These are phyloP conservation scores for Rostratula benghalensis DNA, from an alignment of 2,113 vertebrate species.

Conservation along the genomic window DNA sequence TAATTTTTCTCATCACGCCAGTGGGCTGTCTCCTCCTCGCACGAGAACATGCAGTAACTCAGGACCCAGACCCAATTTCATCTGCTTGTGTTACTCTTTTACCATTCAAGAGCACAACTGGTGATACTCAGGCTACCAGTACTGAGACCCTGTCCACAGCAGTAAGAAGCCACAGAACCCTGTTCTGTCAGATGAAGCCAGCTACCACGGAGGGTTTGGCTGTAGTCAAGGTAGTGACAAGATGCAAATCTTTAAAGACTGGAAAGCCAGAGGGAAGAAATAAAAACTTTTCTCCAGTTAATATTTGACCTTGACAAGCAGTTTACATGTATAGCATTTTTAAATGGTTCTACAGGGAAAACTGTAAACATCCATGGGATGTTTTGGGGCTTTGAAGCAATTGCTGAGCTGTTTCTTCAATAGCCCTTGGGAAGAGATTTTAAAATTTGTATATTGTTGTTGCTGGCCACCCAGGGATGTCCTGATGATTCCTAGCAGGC, in stretches of 20 bases:
- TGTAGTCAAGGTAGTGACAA: neutral
- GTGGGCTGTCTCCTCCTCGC: neutral
- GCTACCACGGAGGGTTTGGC: neutral
- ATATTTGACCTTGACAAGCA: neutral
- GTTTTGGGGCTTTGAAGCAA: neutral
- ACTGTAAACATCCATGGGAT: neutral
- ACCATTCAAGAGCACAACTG: neutral
- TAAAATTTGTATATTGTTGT: neutral
- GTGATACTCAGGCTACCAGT: neutral
- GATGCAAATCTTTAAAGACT: neutral
- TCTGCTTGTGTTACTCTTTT: neutral
- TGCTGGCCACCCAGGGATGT: neutral
- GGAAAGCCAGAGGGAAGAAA: neutral
- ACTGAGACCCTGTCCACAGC: neutral
- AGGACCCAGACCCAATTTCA: neutral
- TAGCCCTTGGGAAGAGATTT: neutral
- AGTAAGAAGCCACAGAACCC: neutral
- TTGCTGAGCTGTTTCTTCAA: neutral
- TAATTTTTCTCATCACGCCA: neutral
- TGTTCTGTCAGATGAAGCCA: neutral
- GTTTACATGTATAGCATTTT: neutral
- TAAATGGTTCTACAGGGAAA: neutral
- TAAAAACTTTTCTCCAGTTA: neutral
- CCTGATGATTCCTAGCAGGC: conserved; percentile 11
- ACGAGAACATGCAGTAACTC: neutral